Evolutionary conservation across 2,888 invertebrate species (phyloP).

Genomic region (Automeris io): DNA sequence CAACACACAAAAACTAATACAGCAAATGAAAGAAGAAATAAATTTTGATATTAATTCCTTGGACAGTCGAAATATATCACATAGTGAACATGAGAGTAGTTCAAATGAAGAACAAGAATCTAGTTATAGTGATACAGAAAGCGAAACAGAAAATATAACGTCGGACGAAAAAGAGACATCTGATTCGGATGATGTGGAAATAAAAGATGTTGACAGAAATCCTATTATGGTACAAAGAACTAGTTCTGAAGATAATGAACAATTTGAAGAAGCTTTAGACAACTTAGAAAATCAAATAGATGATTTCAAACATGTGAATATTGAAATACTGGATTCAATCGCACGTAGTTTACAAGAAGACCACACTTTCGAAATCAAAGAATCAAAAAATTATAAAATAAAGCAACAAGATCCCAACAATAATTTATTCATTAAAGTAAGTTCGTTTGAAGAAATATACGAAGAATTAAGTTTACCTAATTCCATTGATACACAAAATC

Average conservation of each 20-base stretch:
- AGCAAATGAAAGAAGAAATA: conserved; percentile 81
- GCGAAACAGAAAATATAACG: conserved; percentile 50
- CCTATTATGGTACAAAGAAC: conserved; percentile 30
- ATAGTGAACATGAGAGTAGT: conserved; percentile 60
- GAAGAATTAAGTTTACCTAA: conserved; percentile 40
- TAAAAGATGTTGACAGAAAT: conserved; percentile 4
- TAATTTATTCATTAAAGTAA: conserved; percentile 48
- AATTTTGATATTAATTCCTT: conserved; percentile 77
- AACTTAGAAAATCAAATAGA: conserved; percentile 56
- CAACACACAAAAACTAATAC: conserved; percentile 78
- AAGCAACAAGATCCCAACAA: conserved; percentile 49
- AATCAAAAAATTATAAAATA: conserved; percentile 14
- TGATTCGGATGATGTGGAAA: conserved; percentile 28
- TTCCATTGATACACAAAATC: conserved; percentile 9
- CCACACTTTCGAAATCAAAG: conserved; percentile 36
- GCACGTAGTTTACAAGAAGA: conserved; percentile 63
- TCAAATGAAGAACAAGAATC: conserved; percentile 62
- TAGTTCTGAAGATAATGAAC: conserved; percentile 68
- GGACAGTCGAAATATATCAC: conserved; percentile 57
- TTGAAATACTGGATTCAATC: conserved; percentile 64
- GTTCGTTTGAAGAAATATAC: conserved; percentile 68
- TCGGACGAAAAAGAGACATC: conserved; percentile 54
- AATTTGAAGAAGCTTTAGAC: conserved; percentile 70
- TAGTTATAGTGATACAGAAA: conserved; percentile 62
- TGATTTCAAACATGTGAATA: conserved; percentile 57